These are phyloP conservation scores for Gymnothorax reevesii DNA, from an alignment of 2,797 vertebrate genomes.

Conservation along the genomic window DNA sequence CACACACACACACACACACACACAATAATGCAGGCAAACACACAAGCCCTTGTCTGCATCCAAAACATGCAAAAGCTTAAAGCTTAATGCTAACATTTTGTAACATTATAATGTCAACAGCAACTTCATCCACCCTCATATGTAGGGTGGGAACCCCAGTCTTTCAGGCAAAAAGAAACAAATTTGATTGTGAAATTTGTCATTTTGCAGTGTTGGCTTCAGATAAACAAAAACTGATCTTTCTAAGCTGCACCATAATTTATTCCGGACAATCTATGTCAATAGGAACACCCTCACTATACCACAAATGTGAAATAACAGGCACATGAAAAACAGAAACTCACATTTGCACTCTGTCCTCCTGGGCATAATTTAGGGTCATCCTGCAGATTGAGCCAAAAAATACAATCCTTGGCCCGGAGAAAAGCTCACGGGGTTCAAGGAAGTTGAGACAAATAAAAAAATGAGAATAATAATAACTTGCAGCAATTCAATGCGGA, in stretches of 20 bases:
- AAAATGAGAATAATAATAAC: background rate
- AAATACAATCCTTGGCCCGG: background rate
- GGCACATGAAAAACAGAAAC: background rate
- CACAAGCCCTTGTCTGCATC: conserved; percentile 29
- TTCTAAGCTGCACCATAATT: background rate
- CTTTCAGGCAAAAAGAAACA: background rate
- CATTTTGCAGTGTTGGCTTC: background rate
- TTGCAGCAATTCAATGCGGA: background rate
- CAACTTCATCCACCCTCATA: background rate
- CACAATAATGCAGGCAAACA: conserved; percentile 29
- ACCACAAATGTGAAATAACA: background rate
- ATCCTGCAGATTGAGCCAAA: background rate
- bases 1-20: conserved; percentile 43
- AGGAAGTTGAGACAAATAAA: background rate
- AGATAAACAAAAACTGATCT: background rate
- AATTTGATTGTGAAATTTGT: background rate
- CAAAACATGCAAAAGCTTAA: background rate
- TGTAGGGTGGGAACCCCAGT: background rate
- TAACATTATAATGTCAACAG: background rate
- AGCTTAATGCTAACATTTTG: background rate
- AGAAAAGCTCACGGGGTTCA: background rate
- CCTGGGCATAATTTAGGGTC: background rate
- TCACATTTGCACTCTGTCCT: background rate
- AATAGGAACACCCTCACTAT: background rate
- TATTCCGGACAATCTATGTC: background rate